phyloP scores from a whole-genome alignment of 2,888 invertebrate genomes.

The Drosophila yooni region DNA sequence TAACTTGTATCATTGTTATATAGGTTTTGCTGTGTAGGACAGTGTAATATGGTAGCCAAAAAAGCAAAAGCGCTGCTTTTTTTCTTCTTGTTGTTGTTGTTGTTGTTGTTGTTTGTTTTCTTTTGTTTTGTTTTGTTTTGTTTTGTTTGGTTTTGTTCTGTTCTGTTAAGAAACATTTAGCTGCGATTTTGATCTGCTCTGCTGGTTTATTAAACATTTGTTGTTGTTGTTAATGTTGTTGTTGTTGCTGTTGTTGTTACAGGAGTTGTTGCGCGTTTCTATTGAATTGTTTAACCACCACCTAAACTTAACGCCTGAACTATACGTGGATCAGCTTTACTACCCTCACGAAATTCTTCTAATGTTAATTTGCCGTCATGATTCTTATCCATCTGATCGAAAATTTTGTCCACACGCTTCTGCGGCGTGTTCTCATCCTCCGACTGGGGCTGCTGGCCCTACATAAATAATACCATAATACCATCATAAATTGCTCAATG shows the following conservation, averaged over 20 bases:
- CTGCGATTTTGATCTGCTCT: slow-evolving; percentile 36
- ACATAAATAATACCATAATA: slow-evolving; percentile 52
- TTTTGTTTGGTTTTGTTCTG: slow-evolving; percentile 8
- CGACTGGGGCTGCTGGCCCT: slow-evolving; percentile 95
- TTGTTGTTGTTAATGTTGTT: slow-evolving; percentile 26
- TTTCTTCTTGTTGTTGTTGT: not conserved
- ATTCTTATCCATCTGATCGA: slow-evolving; percentile 99
- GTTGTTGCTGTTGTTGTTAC: slow-evolving; percentile 19
- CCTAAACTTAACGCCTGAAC: slow-evolving; percentile 97
- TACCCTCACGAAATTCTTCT: slow-evolving; percentile 99
- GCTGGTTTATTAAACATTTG: slow-evolving; percentile 31
- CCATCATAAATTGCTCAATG: slow-evolving; percentile 11
- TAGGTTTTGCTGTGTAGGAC: slow-evolving; percentile 28
- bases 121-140: slow-evolving; percentile 9
- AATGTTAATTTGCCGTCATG: slow-evolving; percentile 98
- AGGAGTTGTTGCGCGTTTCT: slow-evolving; percentile 46
- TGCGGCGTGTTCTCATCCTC: slow-evolving; percentile 97
- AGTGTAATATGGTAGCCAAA: slow-evolving; percentile 47
- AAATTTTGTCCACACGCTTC: slow-evolving; percentile 98
- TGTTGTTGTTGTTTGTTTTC: slow-evolving; percentile 6
- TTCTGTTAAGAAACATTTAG: slow-evolving; percentile 33
- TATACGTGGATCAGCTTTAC: slow-evolving; percentile 99
- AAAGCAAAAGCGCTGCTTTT: slow-evolving; percentile 42
- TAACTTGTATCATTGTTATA: not conserved
- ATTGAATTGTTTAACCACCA: slow-evolving; percentile 87